phyloP scores from a whole-genome alignment of 2,888 invertebrate genomes.

The Hemaris fuciformis region DNA sequence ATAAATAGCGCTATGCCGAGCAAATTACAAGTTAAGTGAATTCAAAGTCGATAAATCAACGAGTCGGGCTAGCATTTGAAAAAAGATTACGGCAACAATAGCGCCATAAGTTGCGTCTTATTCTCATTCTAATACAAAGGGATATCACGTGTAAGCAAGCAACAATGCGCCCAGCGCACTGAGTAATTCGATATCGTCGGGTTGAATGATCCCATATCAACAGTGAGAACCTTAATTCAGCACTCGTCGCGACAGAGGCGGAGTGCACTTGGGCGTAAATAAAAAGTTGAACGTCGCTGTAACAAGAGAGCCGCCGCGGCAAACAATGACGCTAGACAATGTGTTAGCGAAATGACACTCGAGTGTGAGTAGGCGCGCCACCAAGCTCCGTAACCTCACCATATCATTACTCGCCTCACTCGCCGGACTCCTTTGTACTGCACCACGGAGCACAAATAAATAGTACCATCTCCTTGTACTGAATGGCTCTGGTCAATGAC shows the following conservation, averaged over 20 bases:
- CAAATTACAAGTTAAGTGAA: slow-evolving; percentile 14
- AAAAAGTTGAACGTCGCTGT: slow-evolving; percentile 77
- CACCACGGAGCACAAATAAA: not conserved
- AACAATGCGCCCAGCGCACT: slow-evolving; percentile 75
- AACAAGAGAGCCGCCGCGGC: slow-evolving; percentile 61
- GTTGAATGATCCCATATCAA: slow-evolving; percentile 81
- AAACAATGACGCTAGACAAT: slow-evolving; percentile 78
- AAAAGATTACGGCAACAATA: slow-evolving; percentile 9
- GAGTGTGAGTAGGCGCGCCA: slow-evolving; percentile 60
- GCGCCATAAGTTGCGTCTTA: slow-evolving; percentile 12
- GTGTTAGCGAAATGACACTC: slow-evolving; percentile 74
- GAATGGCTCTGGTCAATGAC: not conserved
- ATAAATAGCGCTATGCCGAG: not conserved
- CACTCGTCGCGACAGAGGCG: slow-evolving; percentile 70
- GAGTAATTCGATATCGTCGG: slow-evolving; percentile 77
- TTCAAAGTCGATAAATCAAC: slow-evolving; percentile 17
- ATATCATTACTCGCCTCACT: slow-evolving; percentile 35
- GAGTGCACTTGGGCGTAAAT: slow-evolving; percentile 80
- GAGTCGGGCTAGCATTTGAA: slow-evolving; percentile 11
- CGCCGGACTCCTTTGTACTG: slow-evolving; percentile 37
- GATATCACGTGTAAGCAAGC: slow-evolving; percentile 75
- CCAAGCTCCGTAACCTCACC: slow-evolving; percentile 43
- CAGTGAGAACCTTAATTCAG: slow-evolving; percentile 77
- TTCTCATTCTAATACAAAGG: slow-evolving; percentile 46
- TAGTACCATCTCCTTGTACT: not conserved